Evolutionary conservation across 2,113 vertebrate species (phyloP).

Genomic region (Sigmodon hispidus): DNA sequence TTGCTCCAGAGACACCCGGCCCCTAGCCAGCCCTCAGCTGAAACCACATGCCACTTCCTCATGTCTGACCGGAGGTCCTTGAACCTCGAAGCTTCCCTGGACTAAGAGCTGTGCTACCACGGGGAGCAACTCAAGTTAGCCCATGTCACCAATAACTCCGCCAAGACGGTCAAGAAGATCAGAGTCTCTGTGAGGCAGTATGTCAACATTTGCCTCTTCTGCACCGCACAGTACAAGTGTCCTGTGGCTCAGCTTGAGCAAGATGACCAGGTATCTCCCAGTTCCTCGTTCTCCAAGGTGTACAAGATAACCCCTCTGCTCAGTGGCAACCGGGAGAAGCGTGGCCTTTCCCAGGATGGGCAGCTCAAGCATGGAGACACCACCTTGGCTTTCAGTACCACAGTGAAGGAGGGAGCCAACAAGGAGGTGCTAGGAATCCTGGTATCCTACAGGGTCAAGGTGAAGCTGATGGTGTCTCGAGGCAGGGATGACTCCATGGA

Average conservation of each 20-base stretch:
- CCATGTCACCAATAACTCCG: constrained; percentile 96
- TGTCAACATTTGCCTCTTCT: constrained; percentile 96
- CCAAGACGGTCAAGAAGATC: constrained; percentile 93
- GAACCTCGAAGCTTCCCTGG: constrained; percentile 93
- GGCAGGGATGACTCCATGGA: constrained; percentile 93
- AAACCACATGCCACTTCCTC: constrained; percentile 94
- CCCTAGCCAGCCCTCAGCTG: constrained; percentile 94
- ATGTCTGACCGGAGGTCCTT: constrained; percentile 94
- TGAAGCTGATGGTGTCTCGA: constrained; percentile 91
- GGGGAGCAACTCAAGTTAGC: constrained; percentile 95
- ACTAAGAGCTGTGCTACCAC: constrained; percentile 94
- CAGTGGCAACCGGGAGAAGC: constrained; percentile 93
- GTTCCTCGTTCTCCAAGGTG: constrained; percentile 95
- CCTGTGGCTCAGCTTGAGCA: constrained; percentile 93
- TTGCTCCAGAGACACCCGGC: constrained; percentile 92
- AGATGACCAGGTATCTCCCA: constrained; percentile 93
- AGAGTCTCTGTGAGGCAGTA: constrained; percentile 96
- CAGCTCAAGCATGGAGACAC: constrained; percentile 96
- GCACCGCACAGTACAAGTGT: constrained; percentile 96
- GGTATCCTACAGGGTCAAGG: constrained; percentile 93
- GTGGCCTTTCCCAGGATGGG: constrained; percentile 93
- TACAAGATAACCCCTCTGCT: constrained; percentile 93
- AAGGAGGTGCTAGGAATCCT: constrained; percentile 93
- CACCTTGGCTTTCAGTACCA: constrained; percentile 95
- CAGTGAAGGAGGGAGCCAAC: constrained; percentile 91